These are phyloP conservation scores for Petrocephalus sullivani DNA, from an alignment of 2,797 vertebrate genomes.

Conservation along the genomic window DNA sequence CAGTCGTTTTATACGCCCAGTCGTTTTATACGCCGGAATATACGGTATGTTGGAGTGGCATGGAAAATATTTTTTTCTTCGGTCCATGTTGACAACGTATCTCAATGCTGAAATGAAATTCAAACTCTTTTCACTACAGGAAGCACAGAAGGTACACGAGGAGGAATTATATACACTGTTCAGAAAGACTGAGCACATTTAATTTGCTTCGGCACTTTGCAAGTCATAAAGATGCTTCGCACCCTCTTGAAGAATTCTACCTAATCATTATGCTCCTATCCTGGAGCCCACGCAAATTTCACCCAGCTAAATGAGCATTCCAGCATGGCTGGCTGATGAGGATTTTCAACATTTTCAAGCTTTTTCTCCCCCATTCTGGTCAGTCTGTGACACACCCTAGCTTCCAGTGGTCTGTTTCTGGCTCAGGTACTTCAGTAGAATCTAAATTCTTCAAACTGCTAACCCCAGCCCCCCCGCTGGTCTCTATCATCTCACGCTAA, in stretches of 20 bases:
- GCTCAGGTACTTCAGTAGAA: neutral
- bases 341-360: neutral
- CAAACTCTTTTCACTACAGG: neutral
- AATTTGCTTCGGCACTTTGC: neutral
- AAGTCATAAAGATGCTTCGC: neutral
- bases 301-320: neutral
- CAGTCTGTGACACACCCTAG: neutral
- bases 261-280: neutral
- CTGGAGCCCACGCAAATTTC: neutral
- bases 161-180: neutral
- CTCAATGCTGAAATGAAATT: neutral
- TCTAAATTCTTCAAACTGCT: neutral
- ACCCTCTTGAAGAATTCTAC: neutral
- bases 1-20: too few relatives aligned
- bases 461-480: too few relatives aligned
- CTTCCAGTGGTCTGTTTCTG: neutral
- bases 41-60: neutral
- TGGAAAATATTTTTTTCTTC: neutral
- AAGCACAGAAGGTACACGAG: constrained; percentile 28
- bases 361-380: neutral
- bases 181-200: neutral
- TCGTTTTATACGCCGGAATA: too few relatives aligned
- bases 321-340: neutral
- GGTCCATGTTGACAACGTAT: neutral
- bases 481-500: constrained; percentile 17